Percentiles rank a stretch among this genome's conserved stretches.
phyloP scores from a whole-genome alignment of 2,797 vertebrate species.

The Streptopelia turtur region DNA sequence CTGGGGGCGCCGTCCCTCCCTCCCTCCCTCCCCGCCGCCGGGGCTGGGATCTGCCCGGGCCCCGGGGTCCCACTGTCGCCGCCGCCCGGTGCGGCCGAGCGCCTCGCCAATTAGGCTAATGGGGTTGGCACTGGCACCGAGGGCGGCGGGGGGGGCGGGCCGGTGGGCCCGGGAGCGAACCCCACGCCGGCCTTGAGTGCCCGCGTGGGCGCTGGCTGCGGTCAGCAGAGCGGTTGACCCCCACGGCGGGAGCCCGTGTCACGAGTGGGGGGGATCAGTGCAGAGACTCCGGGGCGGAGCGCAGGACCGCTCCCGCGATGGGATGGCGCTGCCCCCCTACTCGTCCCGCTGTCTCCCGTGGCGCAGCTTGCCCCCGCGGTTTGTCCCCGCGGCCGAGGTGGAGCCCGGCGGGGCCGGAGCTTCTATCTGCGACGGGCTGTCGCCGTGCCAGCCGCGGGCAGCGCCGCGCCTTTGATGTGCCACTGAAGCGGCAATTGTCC shows the following conservation, averaged over 20 bases:
- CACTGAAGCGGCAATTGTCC: constrained; percentile 44
- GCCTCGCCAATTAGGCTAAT: constrained; percentile 65
- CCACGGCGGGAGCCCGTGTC: not conserved
- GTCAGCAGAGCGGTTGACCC: not conserved
- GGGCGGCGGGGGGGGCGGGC: not conserved
- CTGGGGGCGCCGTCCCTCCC: not conserved
- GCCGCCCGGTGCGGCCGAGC: not conserved
- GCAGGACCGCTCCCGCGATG: not conserved
- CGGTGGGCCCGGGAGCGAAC: not conserved
- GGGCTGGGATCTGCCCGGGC: constrained; percentile 20
- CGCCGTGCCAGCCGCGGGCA: constrained; percentile 44
- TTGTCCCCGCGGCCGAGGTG: constrained; percentile 26
- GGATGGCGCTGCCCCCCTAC: too few relatives aligned
- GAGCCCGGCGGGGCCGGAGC: not conserved
- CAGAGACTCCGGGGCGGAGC: not conserved
- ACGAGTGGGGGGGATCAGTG: not conserved
- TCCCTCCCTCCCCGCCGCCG: not conserved
- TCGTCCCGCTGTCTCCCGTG: not conserved
- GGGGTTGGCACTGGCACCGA: not conserved
- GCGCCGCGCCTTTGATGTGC: constrained; percentile 54
- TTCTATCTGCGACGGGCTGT: constrained; percentile 53
- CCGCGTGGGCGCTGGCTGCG: not conserved
- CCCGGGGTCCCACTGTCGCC: constrained; percentile 37
- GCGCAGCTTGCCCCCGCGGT: not conserved
- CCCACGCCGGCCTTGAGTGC: not conserved